Percentiles rank a stretch among this genome's conserved stretches.
These are phyloP conservation scores for Sebastolobus alascanus DNA, from an alignment of 2,797 vertebrate genomes.

Conservation along the genomic window DNA sequence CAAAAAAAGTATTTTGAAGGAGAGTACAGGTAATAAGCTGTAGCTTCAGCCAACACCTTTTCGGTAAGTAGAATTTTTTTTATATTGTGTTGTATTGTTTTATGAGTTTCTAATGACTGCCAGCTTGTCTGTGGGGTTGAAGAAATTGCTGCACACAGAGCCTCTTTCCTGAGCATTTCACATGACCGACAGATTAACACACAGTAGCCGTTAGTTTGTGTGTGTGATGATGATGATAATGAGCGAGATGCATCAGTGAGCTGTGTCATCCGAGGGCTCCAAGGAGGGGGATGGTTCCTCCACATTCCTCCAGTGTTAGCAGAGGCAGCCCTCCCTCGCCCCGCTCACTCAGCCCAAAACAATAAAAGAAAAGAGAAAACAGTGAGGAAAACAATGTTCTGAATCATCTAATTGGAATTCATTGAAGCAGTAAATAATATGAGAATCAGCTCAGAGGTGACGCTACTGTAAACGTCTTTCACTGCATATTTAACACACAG, in stretches of 20 bases:
- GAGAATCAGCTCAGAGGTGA: background rate
- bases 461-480: background rate
- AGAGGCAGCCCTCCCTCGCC: conserved; percentile 16
- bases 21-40: background rate
- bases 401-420: conserved; percentile 22
- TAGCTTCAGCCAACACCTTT: background rate
- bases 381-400: conserved; percentile 34
- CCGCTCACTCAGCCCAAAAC: conserved; percentile 48
- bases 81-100: background rate
- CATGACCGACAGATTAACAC: conserved; percentile 89
- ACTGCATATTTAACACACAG: background rate
- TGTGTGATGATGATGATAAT: conserved; percentile 88
- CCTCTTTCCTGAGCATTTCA: conserved; percentile 82
- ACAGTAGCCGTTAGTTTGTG: conserved; percentile 35
- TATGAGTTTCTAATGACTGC: background rate
- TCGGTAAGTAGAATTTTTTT: too few species aligned
- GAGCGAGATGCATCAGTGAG: conserved; percentile 92
- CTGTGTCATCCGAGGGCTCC: conserved; percentile 89
- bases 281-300: conserved; percentile 59
- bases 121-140: conserved; percentile 11
- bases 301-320: conserved; percentile 73
- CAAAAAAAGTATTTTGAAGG: background rate
- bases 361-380: conserved; percentile 5
- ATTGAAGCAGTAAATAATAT: conserved; percentile 10
- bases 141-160: conserved; percentile 7